A percentile compares a stretch with the other conserved stretches of the same genome.
phyloP scores from a whole-genome alignment of 2,113 vertebrate genomes.

The Odontophorus gujanensis region DNA sequence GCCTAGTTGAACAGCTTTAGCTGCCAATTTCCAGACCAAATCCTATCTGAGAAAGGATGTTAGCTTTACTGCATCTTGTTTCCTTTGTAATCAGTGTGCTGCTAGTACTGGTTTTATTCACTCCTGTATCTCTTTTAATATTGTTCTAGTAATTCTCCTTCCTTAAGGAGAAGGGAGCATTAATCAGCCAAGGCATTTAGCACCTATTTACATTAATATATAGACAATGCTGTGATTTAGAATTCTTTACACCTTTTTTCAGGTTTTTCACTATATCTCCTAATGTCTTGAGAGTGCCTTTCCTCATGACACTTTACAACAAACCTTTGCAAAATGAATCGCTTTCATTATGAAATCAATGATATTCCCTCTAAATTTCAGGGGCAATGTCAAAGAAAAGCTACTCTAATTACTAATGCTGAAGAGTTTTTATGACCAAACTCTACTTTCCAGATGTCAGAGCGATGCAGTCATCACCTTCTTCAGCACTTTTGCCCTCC shows the following conservation, averaged over 20 bases:
- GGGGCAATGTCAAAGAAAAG: slow-evolving; percentile 52
- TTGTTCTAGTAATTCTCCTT: slow-evolving; percentile 23
- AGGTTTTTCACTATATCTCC: slow-evolving; percentile 20
- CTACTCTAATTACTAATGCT: slow-evolving; percentile 57
- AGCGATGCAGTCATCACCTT: slow-evolving; percentile 36
- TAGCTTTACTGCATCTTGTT: not conserved
- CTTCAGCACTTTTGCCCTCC: slow-evolving; percentile 45
- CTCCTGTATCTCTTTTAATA: not conserved
- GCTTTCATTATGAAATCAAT: slow-evolving; percentile 63
- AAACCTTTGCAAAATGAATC: slow-evolving; percentile 57
- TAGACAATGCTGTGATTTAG: not conserved
- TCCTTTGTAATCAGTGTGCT: not conserved
- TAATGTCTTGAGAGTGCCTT: not conserved
- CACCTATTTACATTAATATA: not conserved
- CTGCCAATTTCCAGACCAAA: slow-evolving; percentile 20
- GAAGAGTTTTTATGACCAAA: slow-evolving; percentile 31
- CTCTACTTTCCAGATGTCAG: slow-evolving; percentile 47
- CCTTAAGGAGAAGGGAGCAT: slow-evolving; percentile 19
- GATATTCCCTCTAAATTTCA: slow-evolving; percentile 49
- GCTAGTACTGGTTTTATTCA: slow-evolving; percentile 8
- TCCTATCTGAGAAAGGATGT: not conserved
- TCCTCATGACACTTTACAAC: slow-evolving; percentile 2
- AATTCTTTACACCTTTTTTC: not conserved
- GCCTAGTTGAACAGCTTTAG: slow-evolving; percentile 9
- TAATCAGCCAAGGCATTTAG: slow-evolving; percentile 39